These are phyloP conservation scores for Limanda limanda DNA, from an alignment of 2,113 vertebrate species.

Conservation along the genomic window DNA sequence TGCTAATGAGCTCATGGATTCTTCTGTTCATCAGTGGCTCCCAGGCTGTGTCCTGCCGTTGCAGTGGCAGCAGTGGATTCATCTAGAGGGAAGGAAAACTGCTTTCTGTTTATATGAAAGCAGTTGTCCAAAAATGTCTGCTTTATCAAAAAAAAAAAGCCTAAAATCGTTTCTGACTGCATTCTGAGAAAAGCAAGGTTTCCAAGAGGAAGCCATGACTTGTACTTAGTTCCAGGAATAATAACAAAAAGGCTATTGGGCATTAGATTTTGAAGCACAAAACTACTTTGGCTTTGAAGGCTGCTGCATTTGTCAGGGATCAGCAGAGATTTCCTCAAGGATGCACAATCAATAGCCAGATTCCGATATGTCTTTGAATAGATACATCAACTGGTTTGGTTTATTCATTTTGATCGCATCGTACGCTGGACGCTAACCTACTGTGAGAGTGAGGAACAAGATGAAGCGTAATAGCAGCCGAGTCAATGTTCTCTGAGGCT, in stretches of 20 bases:
- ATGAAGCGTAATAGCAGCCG: not conserved
- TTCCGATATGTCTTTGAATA: constrained; percentile 18
- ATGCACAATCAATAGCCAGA: constrained; percentile 36
- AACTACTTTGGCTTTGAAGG: constrained; percentile 50
- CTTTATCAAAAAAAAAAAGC: constrained; percentile 9
- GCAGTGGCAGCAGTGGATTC: constrained; percentile 1
- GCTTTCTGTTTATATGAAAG: constrained; percentile 17
- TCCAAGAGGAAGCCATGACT: constrained; percentile 29
- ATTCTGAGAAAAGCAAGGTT: constrained; percentile 10
- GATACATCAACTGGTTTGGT: constrained; percentile 29
- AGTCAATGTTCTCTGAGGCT: constrained; percentile 3
- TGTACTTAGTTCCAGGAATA: constrained; percentile 46
- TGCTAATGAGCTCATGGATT: constrained; percentile 11
- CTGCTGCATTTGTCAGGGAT: constrained; percentile 42
- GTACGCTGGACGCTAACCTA: not conserved
- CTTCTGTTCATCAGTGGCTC: not conserved
- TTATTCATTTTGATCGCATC: constrained; percentile 17
- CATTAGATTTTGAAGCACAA: constrained; percentile 65
- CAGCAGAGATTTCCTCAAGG: constrained; percentile 53
- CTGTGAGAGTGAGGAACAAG: constrained; percentile 12
- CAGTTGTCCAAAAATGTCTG: constrained; percentile 7
- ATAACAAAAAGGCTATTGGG: constrained; percentile 43
- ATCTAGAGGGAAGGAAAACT: not conserved
- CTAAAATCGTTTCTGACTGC: constrained; percentile 14
- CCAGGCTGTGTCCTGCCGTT: not conserved